Conservation (phyloP, 2,888 invertebrate species). For the Andricus curvator region DNA sequence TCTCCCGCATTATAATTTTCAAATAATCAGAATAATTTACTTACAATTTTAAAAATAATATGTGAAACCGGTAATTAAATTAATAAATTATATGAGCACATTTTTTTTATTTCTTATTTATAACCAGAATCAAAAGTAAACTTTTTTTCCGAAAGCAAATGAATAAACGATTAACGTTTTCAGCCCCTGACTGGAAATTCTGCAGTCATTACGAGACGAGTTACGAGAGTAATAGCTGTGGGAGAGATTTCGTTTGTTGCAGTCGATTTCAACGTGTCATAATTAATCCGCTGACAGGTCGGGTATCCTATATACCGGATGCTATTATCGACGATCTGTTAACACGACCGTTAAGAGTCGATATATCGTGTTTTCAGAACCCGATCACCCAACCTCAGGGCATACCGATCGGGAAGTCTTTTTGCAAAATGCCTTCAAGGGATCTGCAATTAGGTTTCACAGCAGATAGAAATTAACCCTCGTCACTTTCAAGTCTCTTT, state of each 20-base stretch:
- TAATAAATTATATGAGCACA: too few species aligned
- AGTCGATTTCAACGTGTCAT: conserved; percentile 29
- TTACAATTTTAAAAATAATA: too few species aligned
- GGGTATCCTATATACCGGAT: conserved; percentile 25
- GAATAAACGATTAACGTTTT: conserved; percentile 19
- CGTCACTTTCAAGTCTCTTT: not conserved
- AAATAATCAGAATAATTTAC: too few species aligned
- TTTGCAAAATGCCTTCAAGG: not conserved
- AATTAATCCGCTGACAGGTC: conserved; percentile 36
- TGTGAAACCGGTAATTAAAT: too few species aligned
- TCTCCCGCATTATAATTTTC: too few species aligned
- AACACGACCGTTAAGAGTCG: conserved; percentile 34
- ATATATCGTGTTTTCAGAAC: conserved; percentile 24
- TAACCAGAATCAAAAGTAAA: not conserved
- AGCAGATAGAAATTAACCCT: conserved; percentile 16
- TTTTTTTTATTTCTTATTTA: not conserved
- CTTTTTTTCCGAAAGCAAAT: not conserved
- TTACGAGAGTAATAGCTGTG: conserved; percentile 25
- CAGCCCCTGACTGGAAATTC: conserved; percentile 5
- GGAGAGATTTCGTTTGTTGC: conserved; percentile 19
- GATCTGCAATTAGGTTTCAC: conserved; percentile 7
- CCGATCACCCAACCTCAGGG: conserved; percentile 6
- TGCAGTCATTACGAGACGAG: conserved; percentile 27
- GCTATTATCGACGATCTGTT: conserved; percentile 25
- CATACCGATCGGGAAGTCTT: conserved; percentile 3